Evolutionary conservation across 1,140 invertebrate species (phyloP).

Genomic region (Drosophila littoralis): DNA sequence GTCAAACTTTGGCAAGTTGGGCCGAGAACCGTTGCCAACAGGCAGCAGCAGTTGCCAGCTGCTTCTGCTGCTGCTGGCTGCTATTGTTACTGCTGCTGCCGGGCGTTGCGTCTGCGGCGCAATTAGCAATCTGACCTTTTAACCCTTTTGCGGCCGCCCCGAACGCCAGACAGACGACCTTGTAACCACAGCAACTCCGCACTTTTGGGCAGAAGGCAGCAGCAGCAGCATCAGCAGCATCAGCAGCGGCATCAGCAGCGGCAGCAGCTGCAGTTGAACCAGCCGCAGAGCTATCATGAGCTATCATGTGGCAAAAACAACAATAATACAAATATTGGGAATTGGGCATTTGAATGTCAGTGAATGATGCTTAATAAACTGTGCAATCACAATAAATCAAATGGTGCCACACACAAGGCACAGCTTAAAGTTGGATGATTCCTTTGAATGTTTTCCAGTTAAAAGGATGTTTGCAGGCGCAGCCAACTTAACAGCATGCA

Average conservation of each 20-base stretch:
- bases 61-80: not conserved
- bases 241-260: not conserved
- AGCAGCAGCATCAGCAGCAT: not conserved
- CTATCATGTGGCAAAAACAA: not conserved
- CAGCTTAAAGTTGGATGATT: too few relatives aligned
- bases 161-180: conserved; percentile 61
- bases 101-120: conserved; percentile 26
- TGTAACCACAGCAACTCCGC: conserved; percentile 76
- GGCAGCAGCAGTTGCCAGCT: conserved; percentile 7
- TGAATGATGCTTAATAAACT: conserved; percentile 22
- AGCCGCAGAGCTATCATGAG: conserved; percentile 3
- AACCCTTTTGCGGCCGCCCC: conserved; percentile 61
- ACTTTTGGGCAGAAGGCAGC: not conserved
- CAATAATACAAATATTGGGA: not conserved
- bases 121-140: conserved; percentile 82
- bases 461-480: not conserved
- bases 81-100: not conserved
- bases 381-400: not conserved
- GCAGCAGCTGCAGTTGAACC: not conserved
- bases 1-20: conserved; percentile 65
- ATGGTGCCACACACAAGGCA: too few relatives aligned
- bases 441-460: not conserved
- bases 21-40: conserved; percentile 1
- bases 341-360: conserved; percentile 29
- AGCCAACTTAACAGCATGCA: not conserved